Evolutionary conservation across 2,797 vertebrate species (phyloP), one percentile per base, ranked within the genome.

Genomic region (Hoplostethus atlanticus): DNA sequence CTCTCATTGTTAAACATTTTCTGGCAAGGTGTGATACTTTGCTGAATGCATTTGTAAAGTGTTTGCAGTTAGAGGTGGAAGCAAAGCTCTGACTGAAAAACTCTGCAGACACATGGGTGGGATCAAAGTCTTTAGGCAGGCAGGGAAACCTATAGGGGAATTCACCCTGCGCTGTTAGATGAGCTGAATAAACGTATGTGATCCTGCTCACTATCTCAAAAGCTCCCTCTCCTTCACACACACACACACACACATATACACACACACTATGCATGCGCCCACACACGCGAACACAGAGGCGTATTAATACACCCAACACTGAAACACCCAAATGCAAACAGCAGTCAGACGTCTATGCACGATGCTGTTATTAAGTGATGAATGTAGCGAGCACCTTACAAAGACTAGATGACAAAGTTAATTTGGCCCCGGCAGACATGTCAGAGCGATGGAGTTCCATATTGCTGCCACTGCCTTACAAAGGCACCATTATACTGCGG

Each of bases 381-480:
- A 92, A 94, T 92, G 84, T 34, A 66, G 56, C 34, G 28, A 77
- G 81, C 72, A 73, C 83, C 71, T 87, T 53, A 53, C 73, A 78
- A 79, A 88, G 89, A 90, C 89, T 78, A 79, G 66, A 89, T 79
- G 90, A 89, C 91, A 89, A 85, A 90, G 79, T 88, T 83, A 76
- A 89, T 92, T 88, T 85, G 80, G 83, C 66, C 74, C 66, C 54
- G 1, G 64, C 72, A 55, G 82, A 84, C 78, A 75, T 67, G 71
- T 80, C 72, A 77, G 83, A 85, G 58, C 69, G 68, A 83, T 76
- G 73, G 78, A 79, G 82, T 77, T 86, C 82, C 65, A 54, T 69
- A 71, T 76, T 85, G 58, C 71, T 53, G 73, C 84, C 46, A 0
- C 74, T 6, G 64, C 36, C 69, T 64, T 80, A 90, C 88, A 92